A percentile compares a stretch with the other conserved stretches of the same genome.
Conservation (phyloP, 2,113 vertebrate species). For the Equus quagga region DNA sequence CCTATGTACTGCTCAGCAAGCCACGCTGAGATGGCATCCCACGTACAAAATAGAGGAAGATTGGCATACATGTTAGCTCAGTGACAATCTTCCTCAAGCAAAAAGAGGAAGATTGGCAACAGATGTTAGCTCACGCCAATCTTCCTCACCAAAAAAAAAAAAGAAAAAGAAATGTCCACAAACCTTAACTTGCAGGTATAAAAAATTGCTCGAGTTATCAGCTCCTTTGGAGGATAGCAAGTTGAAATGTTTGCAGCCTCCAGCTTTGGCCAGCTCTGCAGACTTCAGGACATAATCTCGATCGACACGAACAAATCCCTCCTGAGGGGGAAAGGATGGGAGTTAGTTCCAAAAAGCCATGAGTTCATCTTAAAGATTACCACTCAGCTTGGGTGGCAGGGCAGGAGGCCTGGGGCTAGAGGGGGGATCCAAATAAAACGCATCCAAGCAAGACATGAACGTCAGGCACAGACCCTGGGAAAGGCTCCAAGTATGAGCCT, state of each 20-base stretch:
- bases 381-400: neutral
- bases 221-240: slow-evolving; percentile 93
- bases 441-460: neutral
- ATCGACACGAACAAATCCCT: slow-evolving; percentile 94
- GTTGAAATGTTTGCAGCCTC: slow-evolving; percentile 94
- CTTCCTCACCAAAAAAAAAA: too few relatives aligned
- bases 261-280: slow-evolving; percentile 93
- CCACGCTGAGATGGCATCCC: too few relatives aligned
- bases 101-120: too few relatives aligned
- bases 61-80: too few relatives aligned
- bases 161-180: slow-evolving; percentile 24
- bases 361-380: slow-evolving; percentile 44
- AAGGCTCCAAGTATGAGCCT: neutral
- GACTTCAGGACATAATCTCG: slow-evolving; percentile 95
- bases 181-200: slow-evolving; percentile 96
- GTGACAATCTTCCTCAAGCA: too few relatives aligned
- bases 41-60: too few relatives aligned
- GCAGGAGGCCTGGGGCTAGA: neutral
- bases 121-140: too few relatives aligned
- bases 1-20: too few relatives aligned
- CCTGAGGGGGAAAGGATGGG: slow-evolving; percentile 83
- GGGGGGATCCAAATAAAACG: slow-evolving; percentile 23
- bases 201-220: slow-evolving; percentile 90
- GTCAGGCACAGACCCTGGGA: slow-evolving; percentile 30
- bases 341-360: slow-evolving; percentile 57